These are phyloP conservation scores for Turritopsis dohrnii DNA, from an alignment of 30 jellyfish, hydroid and myxozoan species.

Conservation along the genomic window DNA sequence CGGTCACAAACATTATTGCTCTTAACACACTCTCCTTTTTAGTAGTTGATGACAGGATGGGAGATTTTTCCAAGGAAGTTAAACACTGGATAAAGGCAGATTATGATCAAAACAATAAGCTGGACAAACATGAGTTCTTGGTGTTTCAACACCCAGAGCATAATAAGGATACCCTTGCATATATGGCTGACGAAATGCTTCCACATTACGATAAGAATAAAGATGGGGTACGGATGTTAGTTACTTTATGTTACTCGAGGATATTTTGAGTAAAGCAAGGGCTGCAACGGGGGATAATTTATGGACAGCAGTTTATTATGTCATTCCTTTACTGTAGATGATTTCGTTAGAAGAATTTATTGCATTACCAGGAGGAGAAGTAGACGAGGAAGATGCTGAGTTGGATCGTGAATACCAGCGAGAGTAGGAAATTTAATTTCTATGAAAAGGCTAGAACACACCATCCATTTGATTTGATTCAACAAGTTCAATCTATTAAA, in stretches of 20 bases:
- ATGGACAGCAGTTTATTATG: background rate
- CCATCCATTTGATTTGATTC: too few species aligned
- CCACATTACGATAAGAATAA: slow-evolving; percentile 58
- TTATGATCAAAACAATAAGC: slow-evolving; percentile 40
- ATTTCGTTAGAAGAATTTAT: slow-evolving; percentile 75
- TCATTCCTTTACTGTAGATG: slow-evolving; percentile 28
- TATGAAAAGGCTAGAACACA: too few species aligned
- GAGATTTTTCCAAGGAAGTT: slow-evolving; percentile 66
- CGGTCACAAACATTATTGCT: too few species aligned
- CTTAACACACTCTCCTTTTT: background rate
- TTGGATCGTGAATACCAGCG: slow-evolving; percentile 65
- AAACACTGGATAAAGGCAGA: slow-evolving; percentile 90
- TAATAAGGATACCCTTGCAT: slow-evolving; percentile 50
- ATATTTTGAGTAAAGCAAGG: background rate
- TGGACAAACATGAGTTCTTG: slow-evolving; percentile 57
- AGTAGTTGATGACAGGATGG: slow-evolving; percentile 61
- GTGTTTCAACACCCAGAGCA: slow-evolving; percentile 94
- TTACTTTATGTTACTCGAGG: too few species aligned
- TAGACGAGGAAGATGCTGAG: slow-evolving; percentile 80
- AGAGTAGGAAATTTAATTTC: slow-evolving; percentile 44
- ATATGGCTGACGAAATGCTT: slow-evolving; percentile 83
- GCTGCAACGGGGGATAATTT: background rate
- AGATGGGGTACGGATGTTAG: slow-evolving; percentile 41
- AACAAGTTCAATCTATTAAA: too few species aligned
- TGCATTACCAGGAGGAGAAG: slow-evolving; percentile 84